Evolutionary conservation across 2,797 vertebrate species (phyloP).

Genomic region (Dendrocincla tyrannina): DNA sequence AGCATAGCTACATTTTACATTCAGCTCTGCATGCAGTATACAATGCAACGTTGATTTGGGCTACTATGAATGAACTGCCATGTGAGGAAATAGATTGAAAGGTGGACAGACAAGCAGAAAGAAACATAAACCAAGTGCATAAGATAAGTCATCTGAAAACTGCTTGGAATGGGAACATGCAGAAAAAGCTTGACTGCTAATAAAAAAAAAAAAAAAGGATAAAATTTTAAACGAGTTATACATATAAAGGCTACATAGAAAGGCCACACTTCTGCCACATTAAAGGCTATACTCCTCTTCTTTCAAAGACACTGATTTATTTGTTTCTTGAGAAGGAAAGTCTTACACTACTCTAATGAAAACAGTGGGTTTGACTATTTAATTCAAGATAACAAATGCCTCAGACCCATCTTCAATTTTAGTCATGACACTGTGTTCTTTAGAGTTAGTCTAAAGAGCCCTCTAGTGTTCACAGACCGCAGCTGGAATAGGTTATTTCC

Average conservation of each 20-base stretch:
- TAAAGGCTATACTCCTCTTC: neutral
- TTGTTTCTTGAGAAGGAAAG: neutral
- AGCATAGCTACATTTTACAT: neutral
- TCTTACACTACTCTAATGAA: neutral
- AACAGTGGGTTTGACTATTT: neutral
- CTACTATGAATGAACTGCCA: neutral
- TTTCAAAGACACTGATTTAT: neutral
- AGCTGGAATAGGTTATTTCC: neutral
- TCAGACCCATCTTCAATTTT: neutral
- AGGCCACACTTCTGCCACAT: neutral
- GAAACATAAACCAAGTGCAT: neutral
- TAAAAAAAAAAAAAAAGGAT: slow-evolving; percentile 33
- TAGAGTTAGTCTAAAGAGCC: slow-evolving; percentile 61
- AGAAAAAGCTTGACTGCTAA: slow-evolving; percentile 1
- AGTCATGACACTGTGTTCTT: neutral
- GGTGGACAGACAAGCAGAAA: neutral
- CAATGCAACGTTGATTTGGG: neutral
- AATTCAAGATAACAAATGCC: neutral
- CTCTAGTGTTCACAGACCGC: slow-evolving; percentile 60
- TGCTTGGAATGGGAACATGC: neutral
- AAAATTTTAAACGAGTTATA: neutral
- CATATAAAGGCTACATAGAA: neutral
- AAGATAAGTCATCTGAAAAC: neutral
- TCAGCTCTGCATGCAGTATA: neutral
- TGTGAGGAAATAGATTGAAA: neutral